Evolutionary conservation across 2,113 vertebrate genomes (phyloP).

Genomic region (Calonectris borealis): DNA sequence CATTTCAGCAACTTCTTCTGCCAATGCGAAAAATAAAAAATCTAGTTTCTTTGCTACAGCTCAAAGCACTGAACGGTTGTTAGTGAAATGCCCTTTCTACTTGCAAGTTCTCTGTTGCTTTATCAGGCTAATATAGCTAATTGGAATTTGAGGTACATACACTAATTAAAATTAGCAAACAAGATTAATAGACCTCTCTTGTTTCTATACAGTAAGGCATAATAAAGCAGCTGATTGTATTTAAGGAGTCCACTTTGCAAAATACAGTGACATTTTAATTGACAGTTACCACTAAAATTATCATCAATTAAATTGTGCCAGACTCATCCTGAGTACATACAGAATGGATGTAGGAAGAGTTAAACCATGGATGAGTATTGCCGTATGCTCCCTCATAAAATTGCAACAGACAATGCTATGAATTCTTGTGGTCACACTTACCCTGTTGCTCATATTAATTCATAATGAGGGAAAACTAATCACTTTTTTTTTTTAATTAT

Average conservation of each 20-base stretch:
- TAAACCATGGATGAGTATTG: not conserved
- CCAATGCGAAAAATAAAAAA: not conserved
- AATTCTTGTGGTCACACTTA: not conserved
- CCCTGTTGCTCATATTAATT: not conserved
- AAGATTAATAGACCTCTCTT: conserved; percentile 53
- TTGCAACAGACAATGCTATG: not conserved
- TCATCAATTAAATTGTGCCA: not conserved
- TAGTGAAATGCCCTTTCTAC: not conserved
- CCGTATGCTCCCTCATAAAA: conserved; percentile 1
- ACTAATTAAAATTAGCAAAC: conserved; percentile 50
- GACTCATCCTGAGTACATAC: not conserved
- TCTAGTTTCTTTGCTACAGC: not conserved
- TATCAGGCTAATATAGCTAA: not conserved
- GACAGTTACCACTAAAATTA: conserved; percentile 16
- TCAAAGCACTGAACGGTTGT: not conserved
- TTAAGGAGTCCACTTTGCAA: conserved; percentile 5
- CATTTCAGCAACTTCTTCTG: not conserved
- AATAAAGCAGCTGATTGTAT: conserved; percentile 23
- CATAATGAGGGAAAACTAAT: not conserved
- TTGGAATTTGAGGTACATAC: conserved; percentile 18
- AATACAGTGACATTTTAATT: conserved; percentile 23
- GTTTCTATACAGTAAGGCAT: not conserved
- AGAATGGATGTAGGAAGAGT: not conserved
- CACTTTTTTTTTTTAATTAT: not conserved
- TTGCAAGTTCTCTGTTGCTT: not conserved